phyloP scores from a whole-genome alignment of 2,113 vertebrate genomes.

The Grammatotria lemairii region DNA sequence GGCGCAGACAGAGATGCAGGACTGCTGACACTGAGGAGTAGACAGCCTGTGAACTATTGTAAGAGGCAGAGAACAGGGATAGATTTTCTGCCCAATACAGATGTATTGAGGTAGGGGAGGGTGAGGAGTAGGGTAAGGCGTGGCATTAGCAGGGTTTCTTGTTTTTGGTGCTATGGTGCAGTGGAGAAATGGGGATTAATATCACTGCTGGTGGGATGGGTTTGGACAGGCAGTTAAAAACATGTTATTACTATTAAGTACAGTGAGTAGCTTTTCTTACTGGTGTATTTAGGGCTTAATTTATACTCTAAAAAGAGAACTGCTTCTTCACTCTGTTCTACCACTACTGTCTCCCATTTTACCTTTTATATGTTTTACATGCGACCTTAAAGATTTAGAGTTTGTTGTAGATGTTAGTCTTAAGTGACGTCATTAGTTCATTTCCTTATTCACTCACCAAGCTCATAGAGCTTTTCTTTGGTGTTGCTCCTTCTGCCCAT shows the following conservation, averaged over 20 bases:
- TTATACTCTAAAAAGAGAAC: background rate
- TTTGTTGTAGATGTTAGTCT: background rate
- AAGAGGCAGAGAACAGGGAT: background rate
- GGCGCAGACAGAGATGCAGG: slow-evolving; percentile 15
- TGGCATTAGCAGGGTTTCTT: slow-evolving; percentile 27
- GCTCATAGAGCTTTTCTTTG: background rate
- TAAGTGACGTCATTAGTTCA: background rate
- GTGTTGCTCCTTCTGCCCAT: background rate
- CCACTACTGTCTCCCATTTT: background rate
- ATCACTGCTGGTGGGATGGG: background rate
- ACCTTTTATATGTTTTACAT: background rate
- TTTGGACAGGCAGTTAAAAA: background rate
- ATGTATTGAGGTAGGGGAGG: background rate
- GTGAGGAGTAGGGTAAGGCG: slow-evolving; percentile 13
- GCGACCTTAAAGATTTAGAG: background rate
- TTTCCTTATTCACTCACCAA: background rate
- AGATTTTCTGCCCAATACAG: slow-evolving; percentile 21
- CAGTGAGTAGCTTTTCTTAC: background rate
- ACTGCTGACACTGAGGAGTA: slow-evolving; percentile 53
- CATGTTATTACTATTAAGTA: background rate
- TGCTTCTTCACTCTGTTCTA: background rate
- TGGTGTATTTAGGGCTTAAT: background rate
- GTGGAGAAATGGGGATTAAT: background rate
- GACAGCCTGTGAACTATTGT: slow-evolving; percentile 8
- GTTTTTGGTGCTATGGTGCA: slow-evolving; percentile 46